Percentiles rank a stretch among this genome's conserved stretches.
Conservation (phyloP, 23 tunicate genomes). For the Styela plicata region DNA sequence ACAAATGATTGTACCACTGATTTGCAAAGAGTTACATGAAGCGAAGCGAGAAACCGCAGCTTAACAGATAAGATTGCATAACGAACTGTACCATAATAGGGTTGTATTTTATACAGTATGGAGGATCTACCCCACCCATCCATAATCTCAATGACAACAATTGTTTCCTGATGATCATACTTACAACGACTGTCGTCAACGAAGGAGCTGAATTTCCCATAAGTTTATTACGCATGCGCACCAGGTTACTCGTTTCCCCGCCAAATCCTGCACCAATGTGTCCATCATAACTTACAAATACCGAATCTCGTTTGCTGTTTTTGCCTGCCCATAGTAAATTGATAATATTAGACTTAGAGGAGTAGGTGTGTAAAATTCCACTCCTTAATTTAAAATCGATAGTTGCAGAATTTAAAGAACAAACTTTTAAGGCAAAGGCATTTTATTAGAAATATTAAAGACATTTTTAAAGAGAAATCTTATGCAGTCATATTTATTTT, state of each 20-base stretch:
- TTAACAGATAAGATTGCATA: neutral
- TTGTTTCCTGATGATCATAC: too few relatives aligned
- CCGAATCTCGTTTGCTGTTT: conserved; percentile 29
- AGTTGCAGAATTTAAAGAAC: too few relatives aligned
- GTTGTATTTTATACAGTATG: neutral
- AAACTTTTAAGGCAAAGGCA: too few relatives aligned
- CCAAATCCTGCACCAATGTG: conserved; percentile 19
- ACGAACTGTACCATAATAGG: neutral
- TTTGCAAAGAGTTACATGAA: neutral
- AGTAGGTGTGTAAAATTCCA: too few relatives aligned
- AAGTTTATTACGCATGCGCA: conserved; percentile 62
- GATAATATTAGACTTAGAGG: too few relatives aligned
- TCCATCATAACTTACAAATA: conserved; percentile 30
- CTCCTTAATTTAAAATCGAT: too few relatives aligned
- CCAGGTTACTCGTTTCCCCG: conserved; percentile 71
- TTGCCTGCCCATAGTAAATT: too few relatives aligned
- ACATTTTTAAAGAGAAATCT: too few relatives aligned
- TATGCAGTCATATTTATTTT: too few relatives aligned
- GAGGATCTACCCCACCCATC: too few relatives aligned
- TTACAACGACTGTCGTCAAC: conserved; percentile 75
- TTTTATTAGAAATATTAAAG: too few relatives aligned
- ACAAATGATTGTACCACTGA: neutral
- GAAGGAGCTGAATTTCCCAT: conserved; percentile 87
- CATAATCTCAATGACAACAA: too few relatives aligned
- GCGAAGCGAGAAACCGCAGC: neutral